Conservation (phyloP, 2,113 vertebrate species). For the Progne subis region DNA sequence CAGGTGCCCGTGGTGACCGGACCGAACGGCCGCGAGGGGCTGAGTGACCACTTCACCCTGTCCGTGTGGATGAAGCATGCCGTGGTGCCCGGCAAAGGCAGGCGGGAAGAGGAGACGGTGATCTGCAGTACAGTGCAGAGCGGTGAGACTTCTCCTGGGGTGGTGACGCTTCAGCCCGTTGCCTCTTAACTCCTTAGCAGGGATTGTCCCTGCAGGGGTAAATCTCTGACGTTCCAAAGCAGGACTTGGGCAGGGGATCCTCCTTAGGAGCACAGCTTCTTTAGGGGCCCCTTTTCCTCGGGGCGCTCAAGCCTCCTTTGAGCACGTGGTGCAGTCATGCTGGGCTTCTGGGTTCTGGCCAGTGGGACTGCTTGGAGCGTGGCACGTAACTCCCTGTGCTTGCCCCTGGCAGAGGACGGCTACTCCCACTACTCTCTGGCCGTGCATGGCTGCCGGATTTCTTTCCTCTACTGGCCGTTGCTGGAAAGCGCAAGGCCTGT, state of each 20-base stretch:
- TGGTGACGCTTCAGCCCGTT: not conserved
- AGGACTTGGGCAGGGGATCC: not conserved
- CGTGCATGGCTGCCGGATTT: conserved; percentile 93
- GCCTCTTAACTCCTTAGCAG: not conserved
- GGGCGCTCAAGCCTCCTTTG: not conserved
- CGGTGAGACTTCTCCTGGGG: conserved; percentile 75
- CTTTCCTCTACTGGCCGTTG: conserved; percentile 95
- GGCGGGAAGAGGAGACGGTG: conserved; percentile 92
- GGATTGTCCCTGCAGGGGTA: not conserved
- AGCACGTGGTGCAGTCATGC: fast-evolving
- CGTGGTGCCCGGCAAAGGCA: conserved; percentile 78
- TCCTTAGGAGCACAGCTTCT: not conserved
- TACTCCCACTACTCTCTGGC: conserved; percentile 94
- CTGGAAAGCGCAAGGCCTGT: conserved; percentile 90
- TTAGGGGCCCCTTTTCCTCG: not conserved
- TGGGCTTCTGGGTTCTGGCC: not conserved
- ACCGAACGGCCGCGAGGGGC: conserved; percentile 66
- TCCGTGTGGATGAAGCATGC: conserved; percentile 96
- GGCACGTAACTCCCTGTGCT: not conserved
- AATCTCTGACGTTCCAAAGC: not conserved
- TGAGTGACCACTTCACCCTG: conserved; percentile 92
- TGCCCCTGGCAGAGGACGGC: conserved; percentile 83
- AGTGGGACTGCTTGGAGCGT: not conserved
- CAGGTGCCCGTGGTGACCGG: conserved; percentile 79
- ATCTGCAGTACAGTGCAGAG: conserved; percentile 93